Evolutionary conservation across 2,113 vertebrate species (phyloP).

Genomic region (Butorides virescens): DNA sequence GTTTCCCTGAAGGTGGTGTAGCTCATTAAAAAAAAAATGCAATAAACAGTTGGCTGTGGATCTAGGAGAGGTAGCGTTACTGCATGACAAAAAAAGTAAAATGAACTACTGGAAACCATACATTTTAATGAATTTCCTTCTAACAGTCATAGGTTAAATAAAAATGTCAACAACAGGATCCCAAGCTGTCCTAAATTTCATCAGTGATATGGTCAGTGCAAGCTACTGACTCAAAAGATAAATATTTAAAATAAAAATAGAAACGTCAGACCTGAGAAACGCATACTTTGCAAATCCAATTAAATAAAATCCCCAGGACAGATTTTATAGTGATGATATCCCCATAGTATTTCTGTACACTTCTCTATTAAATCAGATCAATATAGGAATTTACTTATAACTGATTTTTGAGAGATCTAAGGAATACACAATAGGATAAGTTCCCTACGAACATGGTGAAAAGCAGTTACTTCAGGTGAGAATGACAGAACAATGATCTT

Average conservation of each 20-base stretch:
- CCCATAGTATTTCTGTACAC: neutral
- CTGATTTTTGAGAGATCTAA: constrained; percentile 20
- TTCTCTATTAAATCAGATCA: constrained; percentile 17
- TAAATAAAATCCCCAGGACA: constrained; percentile 26
- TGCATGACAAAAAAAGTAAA: neutral
- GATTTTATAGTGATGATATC: neutral
- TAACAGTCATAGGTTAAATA: constrained; percentile 11
- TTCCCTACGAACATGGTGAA: neutral
- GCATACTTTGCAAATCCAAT: constrained; percentile 16
- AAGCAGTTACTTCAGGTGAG: neutral
- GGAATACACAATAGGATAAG: neutral
- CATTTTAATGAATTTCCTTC: neutral
- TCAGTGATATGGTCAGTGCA: neutral
- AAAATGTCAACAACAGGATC: constrained; percentile 15
- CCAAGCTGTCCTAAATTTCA: neutral
- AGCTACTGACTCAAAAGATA: neutral
- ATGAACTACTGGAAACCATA: neutral
- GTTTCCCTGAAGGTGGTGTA: neutral
- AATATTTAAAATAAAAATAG: constrained; percentile 47
- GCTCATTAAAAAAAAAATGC: neutral
- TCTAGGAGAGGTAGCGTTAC: neutral
- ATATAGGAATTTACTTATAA: neutral
- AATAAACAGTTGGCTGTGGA: neutral
- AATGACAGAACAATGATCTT: neutral
- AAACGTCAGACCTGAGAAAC: neutral